Evolutionary conservation across 2,888 invertebrate genomes (phyloP).

Genomic region (Meiosimyza decipiens): DNA sequence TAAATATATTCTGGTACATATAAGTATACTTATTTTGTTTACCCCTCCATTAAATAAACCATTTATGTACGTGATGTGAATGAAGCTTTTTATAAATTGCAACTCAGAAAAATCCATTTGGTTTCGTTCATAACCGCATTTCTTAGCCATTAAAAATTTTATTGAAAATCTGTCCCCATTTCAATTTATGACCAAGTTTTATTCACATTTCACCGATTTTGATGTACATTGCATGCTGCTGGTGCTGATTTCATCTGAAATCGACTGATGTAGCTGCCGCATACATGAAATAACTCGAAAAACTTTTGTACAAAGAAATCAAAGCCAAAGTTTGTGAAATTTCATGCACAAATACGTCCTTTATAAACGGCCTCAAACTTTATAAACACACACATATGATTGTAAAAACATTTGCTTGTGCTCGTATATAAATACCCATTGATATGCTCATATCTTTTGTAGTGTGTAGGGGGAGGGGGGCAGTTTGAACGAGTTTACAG

Average conservation of each 20-base stretch:
- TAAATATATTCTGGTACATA: no score
- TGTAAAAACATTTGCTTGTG: not conserved
- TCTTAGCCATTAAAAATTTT: constrained; percentile 29
- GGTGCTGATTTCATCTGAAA: not conserved
- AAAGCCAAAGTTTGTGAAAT: constrained; percentile 31
- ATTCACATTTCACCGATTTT: constrained; percentile 32
- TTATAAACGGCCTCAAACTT: constrained; percentile 9
- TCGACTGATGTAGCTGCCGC: constrained; percentile 12
- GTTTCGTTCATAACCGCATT: constrained; percentile 19
- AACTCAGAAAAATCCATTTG: constrained; percentile 13
- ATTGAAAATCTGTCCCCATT: constrained; percentile 31
- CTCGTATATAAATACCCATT: not conserved
- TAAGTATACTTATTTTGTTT: no score
- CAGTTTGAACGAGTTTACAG: constrained; percentile 18
- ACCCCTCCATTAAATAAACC: no score
- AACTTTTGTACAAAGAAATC: constrained; percentile 35
- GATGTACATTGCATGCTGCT: constrained; percentile 9
- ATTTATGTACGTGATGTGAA: no score
- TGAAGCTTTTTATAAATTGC: not conserved
- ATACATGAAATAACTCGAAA: constrained; percentile 28
- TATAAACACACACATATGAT: constrained; percentile 1
- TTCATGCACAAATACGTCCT: constrained; percentile 28
- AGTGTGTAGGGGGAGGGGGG: not conserved
- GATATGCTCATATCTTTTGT: not conserved
- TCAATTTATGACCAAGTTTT: constrained; percentile 35